Percentiles rank a stretch among this genome's conserved stretches.
These are phyloP conservation scores for Asbolus verrucosus DNA, from an alignment of 1,140 invertebrate species.

Conservation along the genomic window DNA sequence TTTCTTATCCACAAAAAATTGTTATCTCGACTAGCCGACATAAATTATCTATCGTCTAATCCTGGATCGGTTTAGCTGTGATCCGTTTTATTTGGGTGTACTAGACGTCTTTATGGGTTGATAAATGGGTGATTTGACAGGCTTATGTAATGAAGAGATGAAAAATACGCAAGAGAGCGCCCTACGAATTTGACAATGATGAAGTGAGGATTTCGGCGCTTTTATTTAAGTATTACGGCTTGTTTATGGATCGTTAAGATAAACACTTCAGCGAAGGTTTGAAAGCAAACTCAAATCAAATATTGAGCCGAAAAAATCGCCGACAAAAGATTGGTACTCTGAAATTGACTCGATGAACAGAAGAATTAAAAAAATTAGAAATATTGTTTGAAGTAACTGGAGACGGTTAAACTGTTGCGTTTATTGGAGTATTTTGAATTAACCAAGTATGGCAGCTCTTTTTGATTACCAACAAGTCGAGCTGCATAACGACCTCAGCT, in stretches of 20 bases:
- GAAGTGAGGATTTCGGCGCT: not conserved
- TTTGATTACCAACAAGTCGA: too few relatives aligned
- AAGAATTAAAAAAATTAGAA: too few relatives aligned
- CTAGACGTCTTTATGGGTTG: constrained; percentile 14
- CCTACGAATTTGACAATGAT: constrained; percentile 1
- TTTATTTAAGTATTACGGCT: constrained; percentile 7
- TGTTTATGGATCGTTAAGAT: constrained; percentile 14
- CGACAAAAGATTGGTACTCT: too few relatives aligned
- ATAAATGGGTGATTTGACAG: constrained; percentile 12
- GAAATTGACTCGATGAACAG: too few relatives aligned
- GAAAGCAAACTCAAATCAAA: too few relatives aligned
- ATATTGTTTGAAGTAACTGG: too few relatives aligned
- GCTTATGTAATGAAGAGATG: constrained; percentile 11
- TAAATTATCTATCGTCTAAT: constrained; percentile 28
- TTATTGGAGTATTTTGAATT: too few relatives aligned
- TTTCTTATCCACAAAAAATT: constrained; percentile 7
- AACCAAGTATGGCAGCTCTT: too few relatives aligned
- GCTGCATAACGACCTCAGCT: too few relatives aligned
- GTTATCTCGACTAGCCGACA: constrained; percentile 15
- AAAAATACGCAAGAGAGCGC: too few relatives aligned
- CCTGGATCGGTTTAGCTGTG: constrained; percentile 5
- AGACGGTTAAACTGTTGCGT: too few relatives aligned
- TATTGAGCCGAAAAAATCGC: too few relatives aligned
- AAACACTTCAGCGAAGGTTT: not conserved
- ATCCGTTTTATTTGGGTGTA: not conserved